Evolutionary conservation across 2,888 invertebrate genomes (phyloP).

Genomic region (Chamaedrilus cognettii): DNA sequence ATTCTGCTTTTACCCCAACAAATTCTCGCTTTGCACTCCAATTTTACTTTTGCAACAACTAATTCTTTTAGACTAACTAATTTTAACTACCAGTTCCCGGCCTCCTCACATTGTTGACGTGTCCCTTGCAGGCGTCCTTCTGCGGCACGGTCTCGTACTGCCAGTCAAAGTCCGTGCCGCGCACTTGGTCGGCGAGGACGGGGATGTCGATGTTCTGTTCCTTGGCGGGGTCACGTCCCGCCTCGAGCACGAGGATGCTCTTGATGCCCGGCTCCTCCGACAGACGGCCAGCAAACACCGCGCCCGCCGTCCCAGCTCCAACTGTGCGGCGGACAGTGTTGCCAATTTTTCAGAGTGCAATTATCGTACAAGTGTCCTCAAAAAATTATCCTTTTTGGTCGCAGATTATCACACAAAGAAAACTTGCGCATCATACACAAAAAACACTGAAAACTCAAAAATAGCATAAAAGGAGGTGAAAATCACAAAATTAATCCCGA

Average conservation of each 20-base stretch:
- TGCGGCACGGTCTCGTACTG: constrained; percentile 38
- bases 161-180: constrained; percentile 39
- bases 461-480: no score
- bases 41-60: no score
- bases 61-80: no score
- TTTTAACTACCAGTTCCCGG: no score
- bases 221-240: constrained; percentile 57
- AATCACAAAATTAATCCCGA: no score
- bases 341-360: no score
- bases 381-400: not conserved
- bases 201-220: constrained; percentile 35
- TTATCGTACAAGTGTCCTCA: not conserved
- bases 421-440: no score
- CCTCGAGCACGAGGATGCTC: constrained; percentile 51
- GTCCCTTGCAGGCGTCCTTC: constrained; percentile 39
- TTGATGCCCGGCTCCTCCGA: constrained; percentile 33
- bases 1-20: no score
- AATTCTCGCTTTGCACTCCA: no score
- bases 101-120: constrained; percentile 37
- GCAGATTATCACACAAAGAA: no score
- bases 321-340: no score
- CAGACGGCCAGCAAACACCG: constrained; percentile 39
- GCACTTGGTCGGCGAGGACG: constrained; percentile 34
- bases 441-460: no score
- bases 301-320: constrained; percentile 42